These are phyloP conservation scores for Drosophila dives DNA, from an alignment of 2,888 invertebrate genomes.

Conservation along the genomic window DNA sequence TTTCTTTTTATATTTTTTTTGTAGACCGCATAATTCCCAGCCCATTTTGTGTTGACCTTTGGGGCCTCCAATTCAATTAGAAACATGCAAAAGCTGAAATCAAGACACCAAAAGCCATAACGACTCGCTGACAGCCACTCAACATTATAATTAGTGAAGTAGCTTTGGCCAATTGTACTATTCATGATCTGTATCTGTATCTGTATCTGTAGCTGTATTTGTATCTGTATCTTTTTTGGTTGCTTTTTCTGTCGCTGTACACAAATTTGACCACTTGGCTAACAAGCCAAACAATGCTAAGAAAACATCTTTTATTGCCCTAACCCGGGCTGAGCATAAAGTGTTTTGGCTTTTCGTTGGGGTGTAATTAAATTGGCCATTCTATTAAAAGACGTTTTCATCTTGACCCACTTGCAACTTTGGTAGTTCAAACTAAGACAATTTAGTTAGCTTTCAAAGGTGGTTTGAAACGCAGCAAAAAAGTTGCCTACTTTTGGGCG, in stretches of 20 bases:
- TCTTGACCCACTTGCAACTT: slow-evolving; percentile 43
- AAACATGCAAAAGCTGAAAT: slow-evolving; percentile 50
- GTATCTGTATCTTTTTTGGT: neutral
- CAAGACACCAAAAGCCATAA: slow-evolving; percentile 33
- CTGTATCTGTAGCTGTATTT: neutral
- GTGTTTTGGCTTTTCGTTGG: slow-evolving; percentile 6
- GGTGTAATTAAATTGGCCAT: slow-evolving; percentile 20
- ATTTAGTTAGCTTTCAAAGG: slow-evolving; percentile 7
- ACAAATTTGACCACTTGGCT: slow-evolving; percentile 21
- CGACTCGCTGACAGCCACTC: slow-evolving; percentile 42
- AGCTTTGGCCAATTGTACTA: slow-evolving; percentile 10
- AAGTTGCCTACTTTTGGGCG: slow-evolving; percentile 28
- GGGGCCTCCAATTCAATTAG: slow-evolving; percentile 67
- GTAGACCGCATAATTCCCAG: slow-evolving; percentile 46
- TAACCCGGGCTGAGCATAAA: slow-evolving; percentile 5
- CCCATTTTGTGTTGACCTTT: slow-evolving; percentile 64
- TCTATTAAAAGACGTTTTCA: slow-evolving; percentile 9
- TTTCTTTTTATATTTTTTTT: neutral
- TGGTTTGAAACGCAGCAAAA: neutral
- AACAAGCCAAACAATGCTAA: slow-evolving; percentile 16
- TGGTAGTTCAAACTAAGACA: slow-evolving; percentile 13
- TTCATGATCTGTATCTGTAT: slow-evolving; percentile 9
- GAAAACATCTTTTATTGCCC: slow-evolving; percentile 23
- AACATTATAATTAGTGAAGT: slow-evolving; percentile 58
- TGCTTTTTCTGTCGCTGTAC: neutral